phyloP scores from a whole-genome alignment of 1,140 invertebrate genomes.

The Ceratoteleas bidentatus region DNA sequence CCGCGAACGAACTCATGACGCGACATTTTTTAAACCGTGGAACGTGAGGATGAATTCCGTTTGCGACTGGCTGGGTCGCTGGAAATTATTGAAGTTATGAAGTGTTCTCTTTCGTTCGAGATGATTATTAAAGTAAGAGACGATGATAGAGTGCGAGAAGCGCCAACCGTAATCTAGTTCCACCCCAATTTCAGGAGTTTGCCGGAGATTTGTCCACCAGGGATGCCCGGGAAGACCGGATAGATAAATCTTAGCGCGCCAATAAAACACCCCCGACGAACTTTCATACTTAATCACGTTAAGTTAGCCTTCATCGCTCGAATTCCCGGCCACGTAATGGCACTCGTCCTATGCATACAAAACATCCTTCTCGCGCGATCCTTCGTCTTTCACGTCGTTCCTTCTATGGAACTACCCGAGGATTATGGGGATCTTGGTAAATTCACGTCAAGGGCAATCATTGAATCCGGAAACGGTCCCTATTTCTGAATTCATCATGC shows the following conservation, averaged over 20 bases:
- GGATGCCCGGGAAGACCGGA: not conserved
- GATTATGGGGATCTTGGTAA: constrained; percentile 1
- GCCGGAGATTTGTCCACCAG: not conserved
- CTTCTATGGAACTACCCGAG: not conserved
- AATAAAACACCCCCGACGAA: not conserved
- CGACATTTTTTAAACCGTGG: too few relatives aligned
- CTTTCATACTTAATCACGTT: not conserved
- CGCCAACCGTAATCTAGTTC: too few relatives aligned
- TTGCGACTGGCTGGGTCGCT: too few relatives aligned
- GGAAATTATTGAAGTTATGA: too few relatives aligned
- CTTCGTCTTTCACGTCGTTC: not conserved
- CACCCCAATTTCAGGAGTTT: too few relatives aligned
- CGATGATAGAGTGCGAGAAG: too few relatives aligned
- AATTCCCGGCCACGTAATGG: not conserved
- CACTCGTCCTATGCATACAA: not conserved
- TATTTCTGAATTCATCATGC: constrained; percentile 11
- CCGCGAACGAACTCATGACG: too few relatives aligned
- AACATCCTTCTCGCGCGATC: not conserved
- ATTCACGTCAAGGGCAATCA: not conserved
- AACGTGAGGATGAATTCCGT: not conserved
- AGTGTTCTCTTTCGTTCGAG: too few relatives aligned
- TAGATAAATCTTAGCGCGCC: not conserved
- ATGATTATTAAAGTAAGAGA: too few relatives aligned
- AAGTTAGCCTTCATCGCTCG: not conserved
- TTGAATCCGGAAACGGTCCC: constrained; percentile 3